phyloP scores from a whole-genome alignment of 2,797 vertebrate genomes.

The Borostomias antarcticus region DNA sequence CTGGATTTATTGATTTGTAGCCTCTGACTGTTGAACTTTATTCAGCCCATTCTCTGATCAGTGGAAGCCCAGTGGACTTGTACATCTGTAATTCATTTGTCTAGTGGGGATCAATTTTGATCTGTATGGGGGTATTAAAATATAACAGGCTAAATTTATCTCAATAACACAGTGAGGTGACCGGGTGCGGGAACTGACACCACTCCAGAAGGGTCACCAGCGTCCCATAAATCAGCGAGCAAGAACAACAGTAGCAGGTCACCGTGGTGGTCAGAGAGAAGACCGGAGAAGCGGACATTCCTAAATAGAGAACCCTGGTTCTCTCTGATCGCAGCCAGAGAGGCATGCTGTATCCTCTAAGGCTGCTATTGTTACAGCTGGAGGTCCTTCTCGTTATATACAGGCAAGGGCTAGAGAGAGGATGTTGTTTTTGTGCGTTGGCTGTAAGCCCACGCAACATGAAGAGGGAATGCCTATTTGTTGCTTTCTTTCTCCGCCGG shows the following conservation, averaged over 20 bases:
- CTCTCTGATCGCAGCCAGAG: conserved; percentile 30
- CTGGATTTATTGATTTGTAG: not conserved
- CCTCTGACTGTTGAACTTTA: not conserved
- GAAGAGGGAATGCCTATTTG: too few species aligned
- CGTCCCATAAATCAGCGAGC: conserved; percentile 31
- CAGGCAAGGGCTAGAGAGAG: conserved; percentile 17
- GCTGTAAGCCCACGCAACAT: too few species aligned
- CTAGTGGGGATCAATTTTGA: not conserved
- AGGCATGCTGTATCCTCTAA: conserved; percentile 20
- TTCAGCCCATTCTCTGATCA: not conserved
- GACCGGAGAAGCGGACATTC: not conserved
- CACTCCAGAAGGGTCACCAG: conserved; percentile 18
- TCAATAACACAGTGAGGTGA: conserved; percentile 28
- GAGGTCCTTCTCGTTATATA: conserved; percentile 19
- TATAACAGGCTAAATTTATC: conserved; percentile 3
- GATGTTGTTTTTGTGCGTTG: conserved; percentile 31
- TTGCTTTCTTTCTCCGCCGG: too few species aligned
- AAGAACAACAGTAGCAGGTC: conserved; percentile 32
- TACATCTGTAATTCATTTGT: not conserved
- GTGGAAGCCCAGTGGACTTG: not conserved
- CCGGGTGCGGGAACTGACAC: conserved; percentile 33
- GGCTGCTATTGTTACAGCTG: conserved; percentile 35
- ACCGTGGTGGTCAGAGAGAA: conserved; percentile 1
- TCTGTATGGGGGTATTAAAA: not conserved
- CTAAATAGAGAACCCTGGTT: conserved; percentile 11